Base-by-base conservation (phyloP, 2,113 vertebrate species). In the Megaleporinus macrocephalus region DNA sequence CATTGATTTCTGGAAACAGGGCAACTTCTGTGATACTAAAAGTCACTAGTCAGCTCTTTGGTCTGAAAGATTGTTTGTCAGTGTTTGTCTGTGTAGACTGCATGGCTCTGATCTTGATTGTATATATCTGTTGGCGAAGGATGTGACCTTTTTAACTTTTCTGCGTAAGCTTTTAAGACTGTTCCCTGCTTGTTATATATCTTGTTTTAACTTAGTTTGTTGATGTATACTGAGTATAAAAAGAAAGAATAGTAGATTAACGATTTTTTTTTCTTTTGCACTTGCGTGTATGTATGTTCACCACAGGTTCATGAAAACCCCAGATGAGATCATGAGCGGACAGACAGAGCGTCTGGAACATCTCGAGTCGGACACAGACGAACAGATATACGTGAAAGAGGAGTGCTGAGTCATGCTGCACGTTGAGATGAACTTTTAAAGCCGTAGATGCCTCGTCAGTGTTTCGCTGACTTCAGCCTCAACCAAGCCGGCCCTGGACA, bases 321-420 rank as follows among this genome's bases (percentile, higher is more conserved):
- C 98, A 0, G 98, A 99, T 0, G 98, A 99, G 93, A 99, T 99
- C 44, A 98, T 99, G 96, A 99, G 96, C 47, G 96, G 98, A 57
- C 95, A 97, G 89, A 97, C 97, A 12, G 98, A 99, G 83, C 95
- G 97, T 41, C 93, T 99, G 11, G 97, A 99, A 86, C 96, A 98
- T 90, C 93, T 99, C 79, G 98, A 99, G 92, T 97, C 96, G 1
- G 98, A 98, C 93, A 92, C 96, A 88, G 96, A 99, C 70, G 97
- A 99, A 87, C 96, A 96, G 86, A 95, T 95, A 85, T 99, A 96
- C 90, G 97, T 98, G 80, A 98, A 99, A 88, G 98, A 99, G 16
- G 98, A 99, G 63, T 98, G 97, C 89, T 98, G 94, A 97, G 89
- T 88, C 82, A 84, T 82, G 59, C 82, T 71, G 81, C 78, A 74